Conservation (phyloP, 2,113 vertebrate genomes). For the Sylvietta virens region DNA sequence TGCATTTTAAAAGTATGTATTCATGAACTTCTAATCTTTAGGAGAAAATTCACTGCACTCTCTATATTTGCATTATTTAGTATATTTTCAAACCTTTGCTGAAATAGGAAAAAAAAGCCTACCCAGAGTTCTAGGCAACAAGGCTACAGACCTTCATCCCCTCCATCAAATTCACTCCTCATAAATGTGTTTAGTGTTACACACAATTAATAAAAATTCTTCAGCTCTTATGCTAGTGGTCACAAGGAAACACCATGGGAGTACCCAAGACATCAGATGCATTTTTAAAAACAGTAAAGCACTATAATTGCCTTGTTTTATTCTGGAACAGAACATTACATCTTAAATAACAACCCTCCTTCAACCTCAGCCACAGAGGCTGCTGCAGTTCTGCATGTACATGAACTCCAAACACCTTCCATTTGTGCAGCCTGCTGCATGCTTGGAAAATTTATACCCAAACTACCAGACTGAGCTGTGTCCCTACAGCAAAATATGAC, state of each 20-base stretch:
- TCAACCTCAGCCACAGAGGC: not conserved
- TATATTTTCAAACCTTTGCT: not conserved
- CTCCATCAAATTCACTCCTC: not conserved
- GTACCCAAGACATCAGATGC: not conserved
- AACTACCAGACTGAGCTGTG: not conserved
- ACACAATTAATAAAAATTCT: not conserved
- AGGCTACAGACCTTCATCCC: not conserved
- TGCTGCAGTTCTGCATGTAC: not conserved
- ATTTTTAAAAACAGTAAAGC: not conserved
- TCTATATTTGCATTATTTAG: not conserved
- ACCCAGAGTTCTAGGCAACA: not conserved
- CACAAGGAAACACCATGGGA: not conserved
- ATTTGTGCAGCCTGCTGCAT: not conserved
- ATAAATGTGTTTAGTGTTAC: rapidly evolving
- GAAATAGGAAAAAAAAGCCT: not conserved
- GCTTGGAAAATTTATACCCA: rapidly evolving
- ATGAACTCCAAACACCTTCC: not conserved
- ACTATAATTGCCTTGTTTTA: not conserved
- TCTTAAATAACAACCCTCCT: not conserved
- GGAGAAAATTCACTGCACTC: not conserved
- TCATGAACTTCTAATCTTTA: not conserved
- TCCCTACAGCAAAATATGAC: not conserved
- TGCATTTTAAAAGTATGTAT: not conserved
- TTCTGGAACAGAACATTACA: not conserved
- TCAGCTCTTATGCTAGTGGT: not conserved